Base-by-base conservation (phyloP, 1,140 invertebrate genomes). In the Solen grandis region DNA sequence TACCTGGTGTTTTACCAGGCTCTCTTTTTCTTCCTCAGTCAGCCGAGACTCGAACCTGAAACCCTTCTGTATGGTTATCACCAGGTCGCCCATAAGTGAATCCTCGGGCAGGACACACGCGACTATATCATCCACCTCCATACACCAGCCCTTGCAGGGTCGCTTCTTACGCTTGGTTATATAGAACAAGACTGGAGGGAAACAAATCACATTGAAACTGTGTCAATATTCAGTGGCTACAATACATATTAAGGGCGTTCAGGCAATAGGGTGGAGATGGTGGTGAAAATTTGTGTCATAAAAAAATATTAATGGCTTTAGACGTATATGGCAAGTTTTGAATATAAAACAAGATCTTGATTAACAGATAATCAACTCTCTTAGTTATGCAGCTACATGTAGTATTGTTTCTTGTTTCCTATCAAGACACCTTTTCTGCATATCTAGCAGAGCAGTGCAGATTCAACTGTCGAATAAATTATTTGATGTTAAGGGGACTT, bases 91-190 rank as follows among this genome's bases (percentile, higher is more conserved):
- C 31, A 81, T 46, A 35, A 66, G 63, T 5, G 66, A 78, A 25
- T 84, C 81, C n/a, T 86, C 85, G 1, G 85, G 83, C n/a, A 83
- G 57, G 33, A 86, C 65, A 76, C 85, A 84, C 10, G 85, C 81
- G 14, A 84, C 81, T 25, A 88, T 57, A 80, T 88, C 87, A 55
- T 86, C 85, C 2, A 85, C 85, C 5, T 79, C 78, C 84, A 88
- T 84, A 10, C 50, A 69, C 87, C 87, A 88, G 22, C 85, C 85
- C 16, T 81, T 73, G 50, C 84, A 83, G 0, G 65, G 62, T 5
- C 85, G 77, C 46, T 59, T 76, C 70, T 88, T 88, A 55, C 85
- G 77, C n/a, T 83, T 79, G 35, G 75, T 72, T 19, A 88, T 78
- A 65, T 88, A 88, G 27, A 76, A 59, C 68, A 88, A 54, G 52